phyloP scores from a whole-genome alignment of 2,113 vertebrate genomes.

The Hippolais icterina region DNA sequence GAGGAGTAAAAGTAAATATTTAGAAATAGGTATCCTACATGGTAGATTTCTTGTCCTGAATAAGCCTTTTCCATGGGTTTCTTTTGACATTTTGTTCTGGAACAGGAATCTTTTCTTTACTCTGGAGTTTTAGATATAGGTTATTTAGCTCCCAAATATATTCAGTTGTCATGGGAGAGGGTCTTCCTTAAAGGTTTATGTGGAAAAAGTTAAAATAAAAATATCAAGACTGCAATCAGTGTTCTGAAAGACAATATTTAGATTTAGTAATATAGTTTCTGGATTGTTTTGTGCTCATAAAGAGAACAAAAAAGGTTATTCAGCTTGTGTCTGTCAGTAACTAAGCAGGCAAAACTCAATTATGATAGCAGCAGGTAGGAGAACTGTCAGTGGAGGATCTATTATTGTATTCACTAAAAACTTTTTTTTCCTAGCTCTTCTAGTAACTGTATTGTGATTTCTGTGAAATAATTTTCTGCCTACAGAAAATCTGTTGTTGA shows the following conservation, averaged over 20 bases:
- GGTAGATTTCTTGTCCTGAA: not conserved
- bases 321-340: not conserved
- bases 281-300: not conserved
- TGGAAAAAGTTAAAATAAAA: not conserved
- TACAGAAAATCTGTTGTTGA: conserved; percentile 42
- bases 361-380: not conserved
- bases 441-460: not conserved
- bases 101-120: not conserved
- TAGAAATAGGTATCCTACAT: not conserved
- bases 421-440: not conserved
- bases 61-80: not conserved
- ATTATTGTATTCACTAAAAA: not conserved
- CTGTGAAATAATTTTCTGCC: conserved; percentile 15
- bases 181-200: not conserved
- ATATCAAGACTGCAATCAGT: not conserved
- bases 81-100: not conserved
- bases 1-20: not conserved
- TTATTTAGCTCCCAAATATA: not conserved
- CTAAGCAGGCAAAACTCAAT: not conserved
- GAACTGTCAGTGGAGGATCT: not conserved
- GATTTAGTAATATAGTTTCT: not conserved
- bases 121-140: not conserved
- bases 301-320: not conserved
- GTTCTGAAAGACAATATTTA: not conserved
- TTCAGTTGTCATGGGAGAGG: not conserved